Conservation (phyloP, 1,140 invertebrate species). For the Drosophila trapezifrons region DNA sequence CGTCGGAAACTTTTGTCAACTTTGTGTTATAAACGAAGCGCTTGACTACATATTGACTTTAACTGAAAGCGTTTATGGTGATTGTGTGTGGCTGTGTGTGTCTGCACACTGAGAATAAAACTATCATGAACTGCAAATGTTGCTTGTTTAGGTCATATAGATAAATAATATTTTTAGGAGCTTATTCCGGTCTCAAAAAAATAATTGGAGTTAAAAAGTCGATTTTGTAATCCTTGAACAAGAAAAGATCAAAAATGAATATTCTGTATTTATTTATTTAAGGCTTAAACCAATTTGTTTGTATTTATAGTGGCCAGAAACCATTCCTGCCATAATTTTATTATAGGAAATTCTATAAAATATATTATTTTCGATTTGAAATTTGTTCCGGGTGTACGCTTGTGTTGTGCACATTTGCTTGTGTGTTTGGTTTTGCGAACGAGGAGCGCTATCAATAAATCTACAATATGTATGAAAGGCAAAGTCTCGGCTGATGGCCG, state of each 20-base stretch:
- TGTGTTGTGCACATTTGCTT: constrained; percentile 9
- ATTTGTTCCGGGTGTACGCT: neutral
- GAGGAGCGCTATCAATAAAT: constrained; percentile 64
- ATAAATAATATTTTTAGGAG: too few species aligned
- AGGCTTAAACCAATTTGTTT: too few species aligned
- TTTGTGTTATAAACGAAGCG: constrained; percentile 73
- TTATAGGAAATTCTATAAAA: too few species aligned
- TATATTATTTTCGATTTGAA: neutral
- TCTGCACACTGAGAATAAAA: constrained; percentile 3
- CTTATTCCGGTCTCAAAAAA: too few species aligned
- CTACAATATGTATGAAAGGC: constrained; percentile 59
- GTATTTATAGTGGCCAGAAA: too few species aligned
- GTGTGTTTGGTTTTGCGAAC: constrained; percentile 39
- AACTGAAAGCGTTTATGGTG: constrained; percentile 66
- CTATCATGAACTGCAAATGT: too few species aligned
- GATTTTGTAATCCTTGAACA: too few species aligned
- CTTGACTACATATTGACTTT: constrained; percentile 74
- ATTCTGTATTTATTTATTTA: neutral
- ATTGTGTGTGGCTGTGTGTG: constrained; percentile 52
- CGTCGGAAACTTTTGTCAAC: constrained; percentile 69
- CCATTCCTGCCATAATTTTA: neutral
- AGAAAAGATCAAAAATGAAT: neutral
- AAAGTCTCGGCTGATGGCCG: constrained; percentile 46
- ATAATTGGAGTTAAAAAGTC: too few species aligned
- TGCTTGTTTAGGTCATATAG: too few species aligned